phyloP scores from a whole-genome alignment of 2,888 invertebrate species.

The Morpho helenor region DNA sequence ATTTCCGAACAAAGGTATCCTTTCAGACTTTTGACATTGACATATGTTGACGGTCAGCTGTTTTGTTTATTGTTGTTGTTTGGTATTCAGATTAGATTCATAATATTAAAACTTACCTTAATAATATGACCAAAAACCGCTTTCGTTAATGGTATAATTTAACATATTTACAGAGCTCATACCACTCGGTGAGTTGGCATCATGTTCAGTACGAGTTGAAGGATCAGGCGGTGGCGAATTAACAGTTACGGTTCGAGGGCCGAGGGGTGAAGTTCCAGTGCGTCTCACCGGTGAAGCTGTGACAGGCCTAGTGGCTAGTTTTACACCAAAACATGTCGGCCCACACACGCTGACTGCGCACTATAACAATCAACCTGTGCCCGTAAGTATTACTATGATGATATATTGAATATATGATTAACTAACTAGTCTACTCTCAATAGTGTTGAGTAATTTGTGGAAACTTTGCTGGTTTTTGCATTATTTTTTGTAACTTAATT shows the following conservation, averaged over 20 bases:
- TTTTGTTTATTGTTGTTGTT: too few species aligned
- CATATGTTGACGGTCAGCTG: too few species aligned
- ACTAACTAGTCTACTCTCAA: too few species aligned
- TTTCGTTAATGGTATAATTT: slow-evolving; percentile 4
- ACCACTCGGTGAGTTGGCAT: slow-evolving; percentile 84
- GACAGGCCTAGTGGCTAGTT: slow-evolving; percentile 93
- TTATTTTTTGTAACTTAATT: too few species aligned
- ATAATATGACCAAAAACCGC: background rate
- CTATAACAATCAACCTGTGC: slow-evolving; percentile 93
- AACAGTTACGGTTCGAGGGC: slow-evolving; percentile 93
- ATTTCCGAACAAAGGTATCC: too few species aligned
- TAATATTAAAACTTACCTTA: too few species aligned
- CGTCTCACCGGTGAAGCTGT: slow-evolving; percentile 93
- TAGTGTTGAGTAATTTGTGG: too few species aligned
- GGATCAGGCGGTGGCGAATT: slow-evolving; percentile 87
- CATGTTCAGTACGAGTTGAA: slow-evolving; percentile 72
- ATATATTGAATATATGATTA: too few species aligned
- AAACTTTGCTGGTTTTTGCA: too few species aligned
- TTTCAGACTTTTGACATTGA: too few species aligned
- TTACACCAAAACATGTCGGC: slow-evolving; percentile 95
- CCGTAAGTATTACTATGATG: slow-evolving; percentile 57
- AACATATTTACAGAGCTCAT: slow-evolving; percentile 81
- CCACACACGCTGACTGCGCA: slow-evolving; percentile 94
- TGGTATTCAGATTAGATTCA: too few species aligned
- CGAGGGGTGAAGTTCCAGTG: slow-evolving; percentile 91